These are phyloP conservation scores for Arbacia lixula DNA, from an alignment of 53 echinoderm and acorn worm genomes.

Conservation along the genomic window DNA sequence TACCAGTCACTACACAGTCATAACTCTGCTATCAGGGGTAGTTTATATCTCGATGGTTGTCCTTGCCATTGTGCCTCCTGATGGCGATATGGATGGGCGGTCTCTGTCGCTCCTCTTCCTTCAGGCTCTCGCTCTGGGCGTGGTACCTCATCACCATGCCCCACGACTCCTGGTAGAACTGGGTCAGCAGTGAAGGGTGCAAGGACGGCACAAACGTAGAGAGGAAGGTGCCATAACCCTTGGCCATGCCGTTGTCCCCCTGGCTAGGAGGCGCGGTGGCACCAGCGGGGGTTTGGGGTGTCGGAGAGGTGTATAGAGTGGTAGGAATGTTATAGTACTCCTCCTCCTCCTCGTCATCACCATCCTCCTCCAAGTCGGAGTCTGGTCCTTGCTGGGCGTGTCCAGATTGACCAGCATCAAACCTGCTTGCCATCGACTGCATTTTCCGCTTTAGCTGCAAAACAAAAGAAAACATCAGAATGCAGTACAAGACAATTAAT, in stretches of 20 bases:
- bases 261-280: not conserved
- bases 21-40: no score
- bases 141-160: slow-evolving; percentile 33
- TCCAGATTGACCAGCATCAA: not conserved
- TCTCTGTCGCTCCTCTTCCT: not conserved
- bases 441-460: not conserved
- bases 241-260: slow-evolving; percentile 28
- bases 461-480: no score
- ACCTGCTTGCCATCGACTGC: not conserved
- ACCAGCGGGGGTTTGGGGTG: not conserved
- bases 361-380: not conserved
- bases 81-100: not conserved
- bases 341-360: slow-evolving; percentile 1
- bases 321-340: slow-evolving; percentile 1
- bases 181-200: slow-evolving; percentile 15
- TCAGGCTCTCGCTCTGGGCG: not conserved
- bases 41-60: no score
- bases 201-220: not conserved
- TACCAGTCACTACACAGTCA: no score
- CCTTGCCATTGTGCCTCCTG: no score
- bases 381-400: not conserved
- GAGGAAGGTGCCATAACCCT: not conserved
- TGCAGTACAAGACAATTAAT: no score
- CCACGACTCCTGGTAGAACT: slow-evolving; percentile 35
- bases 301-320: not conserved